Conservation (phyloP, 2,797 vertebrate species). For the Carapus acus region DNA sequence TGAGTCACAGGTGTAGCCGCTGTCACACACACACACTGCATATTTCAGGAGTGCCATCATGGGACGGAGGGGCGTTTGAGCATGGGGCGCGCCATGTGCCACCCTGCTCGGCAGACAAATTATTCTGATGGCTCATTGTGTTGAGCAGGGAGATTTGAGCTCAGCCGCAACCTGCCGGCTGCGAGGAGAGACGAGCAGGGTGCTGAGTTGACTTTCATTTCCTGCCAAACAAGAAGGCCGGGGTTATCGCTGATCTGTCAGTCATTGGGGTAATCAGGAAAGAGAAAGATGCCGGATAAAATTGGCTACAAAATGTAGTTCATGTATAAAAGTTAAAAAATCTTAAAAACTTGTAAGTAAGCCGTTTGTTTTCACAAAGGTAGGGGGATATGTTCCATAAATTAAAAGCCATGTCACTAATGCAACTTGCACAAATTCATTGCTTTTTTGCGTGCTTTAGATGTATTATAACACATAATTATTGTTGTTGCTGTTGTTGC, state of each 20-base stretch:
- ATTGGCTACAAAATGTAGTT: no score
- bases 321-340: no score
- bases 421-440: no score
- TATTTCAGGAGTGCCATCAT: slow-evolving; percentile 60
- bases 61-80: slow-evolving; percentile 46
- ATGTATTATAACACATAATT: no score
- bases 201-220: not conserved
- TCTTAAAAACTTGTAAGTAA: no score
- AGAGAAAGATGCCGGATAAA: not conserved
- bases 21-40: slow-evolving; percentile 48
- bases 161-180: slow-evolving; percentile 32
- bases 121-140: slow-evolving; percentile 59
- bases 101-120: slow-evolving; percentile 55
- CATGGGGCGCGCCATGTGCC: slow-evolving; percentile 37
- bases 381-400: no score
- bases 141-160: slow-evolving; percentile 26
- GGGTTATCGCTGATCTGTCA: not conserved
- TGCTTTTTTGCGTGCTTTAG: no score
- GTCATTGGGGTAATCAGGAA: not conserved
- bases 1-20: slow-evolving; percentile 62
- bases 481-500: no score
- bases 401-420: no score
- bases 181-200: slow-evolving; percentile 18
- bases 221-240: not conserved
- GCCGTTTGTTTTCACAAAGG: no score